Conservation (phyloP, 2,888 invertebrate genomes). For the Chrysolina americana region DNA sequence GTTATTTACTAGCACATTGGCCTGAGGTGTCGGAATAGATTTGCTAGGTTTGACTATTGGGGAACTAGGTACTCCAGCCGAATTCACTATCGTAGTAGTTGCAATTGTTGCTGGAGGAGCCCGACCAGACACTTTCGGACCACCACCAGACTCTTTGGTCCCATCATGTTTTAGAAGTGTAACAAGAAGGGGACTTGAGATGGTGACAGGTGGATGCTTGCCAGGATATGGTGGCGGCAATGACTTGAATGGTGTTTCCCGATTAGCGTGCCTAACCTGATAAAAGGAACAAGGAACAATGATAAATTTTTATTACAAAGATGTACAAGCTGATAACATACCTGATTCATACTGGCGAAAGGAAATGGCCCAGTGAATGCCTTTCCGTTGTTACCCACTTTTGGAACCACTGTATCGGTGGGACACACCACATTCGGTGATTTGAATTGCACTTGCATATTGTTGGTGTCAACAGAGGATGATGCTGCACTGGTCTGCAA, state of each 20-base stretch:
- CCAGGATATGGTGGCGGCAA: slow-evolving; percentile 57
- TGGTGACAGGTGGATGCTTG: slow-evolving; percentile 74
- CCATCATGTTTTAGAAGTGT: slow-evolving; percentile 92
- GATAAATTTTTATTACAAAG: neutral
- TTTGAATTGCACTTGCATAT: slow-evolving; percentile 69
- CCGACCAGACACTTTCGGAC: slow-evolving; percentile 59
- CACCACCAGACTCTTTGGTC: slow-evolving; percentile 63
- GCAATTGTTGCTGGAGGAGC: slow-evolving; percentile 28
- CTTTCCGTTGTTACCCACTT: slow-evolving; percentile 68
- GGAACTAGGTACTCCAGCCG: slow-evolving; percentile 13
- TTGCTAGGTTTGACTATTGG: slow-evolving; percentile 22
- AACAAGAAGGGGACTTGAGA: slow-evolving; percentile 91
- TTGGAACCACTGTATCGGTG: slow-evolving; percentile 74
- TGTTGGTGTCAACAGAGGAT: slow-evolving; percentile 50
- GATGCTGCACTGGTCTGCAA: slow-evolving; percentile 48
- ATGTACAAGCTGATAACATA: neutral
- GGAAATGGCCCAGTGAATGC: slow-evolving; percentile 81
- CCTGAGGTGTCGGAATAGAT: slow-evolving; percentile 48
- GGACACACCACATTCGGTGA: slow-evolving; percentile 93
- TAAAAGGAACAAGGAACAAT: neutral
- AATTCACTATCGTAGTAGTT: slow-evolving; percentile 30
- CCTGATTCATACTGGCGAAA: slow-evolving; percentile 91
- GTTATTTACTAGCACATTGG: slow-evolving; percentile 56
- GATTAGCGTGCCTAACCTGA: slow-evolving; percentile 77
- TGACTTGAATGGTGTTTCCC: slow-evolving; percentile 60